These are phyloP conservation scores for Eueides isabella DNA, from an alignment of 1,140 invertebrate genomes.

Conservation along the genomic window DNA sequence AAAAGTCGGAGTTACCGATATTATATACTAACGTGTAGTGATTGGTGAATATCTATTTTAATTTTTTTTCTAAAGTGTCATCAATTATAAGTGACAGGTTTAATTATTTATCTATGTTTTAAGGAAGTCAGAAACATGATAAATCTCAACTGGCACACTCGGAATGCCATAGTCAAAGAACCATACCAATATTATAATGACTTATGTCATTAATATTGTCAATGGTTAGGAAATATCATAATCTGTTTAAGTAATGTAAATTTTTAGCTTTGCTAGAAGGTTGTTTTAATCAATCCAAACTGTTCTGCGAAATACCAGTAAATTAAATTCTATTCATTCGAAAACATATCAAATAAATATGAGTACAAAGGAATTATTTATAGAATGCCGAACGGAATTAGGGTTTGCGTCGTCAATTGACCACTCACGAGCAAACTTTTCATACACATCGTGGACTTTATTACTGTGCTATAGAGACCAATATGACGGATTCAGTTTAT, in stretches of 20 bases:
- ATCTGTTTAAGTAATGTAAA: no score
- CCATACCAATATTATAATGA: no score
- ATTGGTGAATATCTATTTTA: not conserved
- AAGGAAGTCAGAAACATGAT: not conserved
- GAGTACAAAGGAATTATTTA: slow-evolving; percentile 18
- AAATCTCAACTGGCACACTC: no score
- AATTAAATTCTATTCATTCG: not conserved
- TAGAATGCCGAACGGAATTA: slow-evolving; percentile 29
- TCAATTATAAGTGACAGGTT: no score
- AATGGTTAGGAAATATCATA: no score
- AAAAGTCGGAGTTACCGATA: not conserved
- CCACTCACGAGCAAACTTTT: slow-evolving; percentile 25
- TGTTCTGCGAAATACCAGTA: not conserved
- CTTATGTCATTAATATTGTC: no score
- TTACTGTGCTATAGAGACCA: slow-evolving; percentile 21
- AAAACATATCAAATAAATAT: not conserved
- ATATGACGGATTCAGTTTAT: slow-evolving; percentile 15
- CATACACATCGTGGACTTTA: slow-evolving; percentile 11
- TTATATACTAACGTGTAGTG: not conserved
- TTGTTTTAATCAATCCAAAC: not conserved
- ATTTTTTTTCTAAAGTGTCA: not conserved
- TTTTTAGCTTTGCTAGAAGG: no score
- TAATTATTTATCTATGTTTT: no score
- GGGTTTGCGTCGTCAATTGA: slow-evolving; percentile 36
- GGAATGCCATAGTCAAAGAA: no score